phyloP scores from a whole-genome alignment of 2,797 vertebrate species.

The Girardinus metallicus region DNA sequence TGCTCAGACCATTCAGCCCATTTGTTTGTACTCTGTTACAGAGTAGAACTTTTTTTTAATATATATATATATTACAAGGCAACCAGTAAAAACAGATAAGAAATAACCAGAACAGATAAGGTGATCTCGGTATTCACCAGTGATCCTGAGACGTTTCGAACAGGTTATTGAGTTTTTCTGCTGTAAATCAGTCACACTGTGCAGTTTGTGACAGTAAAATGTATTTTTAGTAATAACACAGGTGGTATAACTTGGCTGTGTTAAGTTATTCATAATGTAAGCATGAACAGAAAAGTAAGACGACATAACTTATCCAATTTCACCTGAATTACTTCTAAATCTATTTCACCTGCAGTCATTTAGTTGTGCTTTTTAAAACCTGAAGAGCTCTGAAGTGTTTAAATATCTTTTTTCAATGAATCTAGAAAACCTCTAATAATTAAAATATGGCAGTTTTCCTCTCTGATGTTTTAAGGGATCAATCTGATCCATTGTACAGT shows the following conservation, averaged over 20 bases:
- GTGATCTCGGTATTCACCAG: neutral
- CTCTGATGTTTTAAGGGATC: neutral
- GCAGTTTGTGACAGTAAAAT: neutral
- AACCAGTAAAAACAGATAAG: neutral
- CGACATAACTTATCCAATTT: neutral
- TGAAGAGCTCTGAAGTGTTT: neutral
- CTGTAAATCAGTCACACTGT: neutral
- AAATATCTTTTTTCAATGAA: neutral
- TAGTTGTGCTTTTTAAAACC: neutral
- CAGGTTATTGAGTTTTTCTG: neutral
- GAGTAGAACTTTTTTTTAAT: neutral
- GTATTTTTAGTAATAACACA: neutral
- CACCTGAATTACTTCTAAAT: neutral
- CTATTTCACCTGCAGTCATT: neutral
- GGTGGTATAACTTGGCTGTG: neutral
- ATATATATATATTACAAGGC: neutral
- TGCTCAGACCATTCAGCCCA: slow-evolving; percentile 5
- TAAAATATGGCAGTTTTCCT: too few species aligned
- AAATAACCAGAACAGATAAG: neutral
- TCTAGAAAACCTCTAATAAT: neutral
- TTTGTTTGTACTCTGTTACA: neutral
- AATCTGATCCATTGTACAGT: too few species aligned
- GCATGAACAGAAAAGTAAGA: neutral
- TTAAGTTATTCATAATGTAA: neutral
- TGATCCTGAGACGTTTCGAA: neutral